Evolutionary conservation across 2,888 invertebrate species (phyloP).

Genomic region (Cephonodes hylas): DNA sequence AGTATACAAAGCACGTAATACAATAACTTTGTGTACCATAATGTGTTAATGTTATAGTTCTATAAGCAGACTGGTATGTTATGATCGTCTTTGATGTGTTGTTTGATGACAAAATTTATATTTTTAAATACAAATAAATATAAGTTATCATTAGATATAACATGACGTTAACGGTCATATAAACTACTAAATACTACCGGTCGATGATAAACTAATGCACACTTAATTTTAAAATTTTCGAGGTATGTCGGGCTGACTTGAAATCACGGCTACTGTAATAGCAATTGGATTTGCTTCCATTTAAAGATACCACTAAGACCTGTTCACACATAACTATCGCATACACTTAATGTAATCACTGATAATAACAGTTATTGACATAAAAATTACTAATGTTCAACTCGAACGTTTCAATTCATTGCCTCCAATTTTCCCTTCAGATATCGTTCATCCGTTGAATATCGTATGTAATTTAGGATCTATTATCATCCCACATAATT

Average conservation of each 20-base stretch:
- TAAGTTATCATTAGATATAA: no score
- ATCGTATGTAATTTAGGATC: background rate
- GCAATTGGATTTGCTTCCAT: no score
- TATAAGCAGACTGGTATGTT: background rate
- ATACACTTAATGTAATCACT: background rate
- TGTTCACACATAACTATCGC: background rate
- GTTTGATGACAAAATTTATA: no score
- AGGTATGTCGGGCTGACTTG: no score
- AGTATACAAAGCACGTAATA: background rate
- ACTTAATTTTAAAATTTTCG: no score
- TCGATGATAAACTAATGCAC: no score
- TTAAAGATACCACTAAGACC: no score
- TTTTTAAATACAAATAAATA: no score
- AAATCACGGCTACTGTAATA: no score
- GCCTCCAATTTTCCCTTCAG: slow-evolving; percentile 1
- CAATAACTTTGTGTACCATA: background rate
- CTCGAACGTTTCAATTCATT: background rate
- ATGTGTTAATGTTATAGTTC: background rate
- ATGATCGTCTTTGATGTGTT: background rate
- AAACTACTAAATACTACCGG: no score
- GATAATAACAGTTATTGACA: background rate
- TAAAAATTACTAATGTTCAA: background rate
- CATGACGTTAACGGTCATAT: no score
- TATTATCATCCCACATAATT: background rate
- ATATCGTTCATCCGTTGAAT: background rate